Conservation (phyloP, 2,888 invertebrate genomes). For the Scaptomyza reducta region DNA sequence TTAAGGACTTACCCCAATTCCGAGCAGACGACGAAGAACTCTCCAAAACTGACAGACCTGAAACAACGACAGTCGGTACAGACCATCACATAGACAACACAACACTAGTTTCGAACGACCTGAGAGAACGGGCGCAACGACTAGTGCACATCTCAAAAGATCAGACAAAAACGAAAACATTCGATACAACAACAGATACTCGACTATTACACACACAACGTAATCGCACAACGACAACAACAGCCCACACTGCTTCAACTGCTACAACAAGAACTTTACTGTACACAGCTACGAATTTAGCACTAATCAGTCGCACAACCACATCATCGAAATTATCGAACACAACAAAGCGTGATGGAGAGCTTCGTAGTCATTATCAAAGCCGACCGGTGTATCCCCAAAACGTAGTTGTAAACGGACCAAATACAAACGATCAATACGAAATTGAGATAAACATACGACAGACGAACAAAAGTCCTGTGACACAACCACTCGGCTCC, state of each 20-base stretch:
- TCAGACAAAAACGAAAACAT: constrained; percentile 3
- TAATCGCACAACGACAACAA: constrained; percentile 40
- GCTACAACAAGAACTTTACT: background rate
- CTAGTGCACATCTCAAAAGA: constrained; percentile 3
- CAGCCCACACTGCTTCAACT: background rate
- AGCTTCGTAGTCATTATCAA: constrained; percentile 77
- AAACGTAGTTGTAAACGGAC: constrained; percentile 79
- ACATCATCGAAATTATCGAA: constrained; percentile 50
- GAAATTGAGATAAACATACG: constrained; percentile 84
- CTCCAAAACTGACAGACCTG: background rate
- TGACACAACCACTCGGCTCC: constrained; percentile 39
- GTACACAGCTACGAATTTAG: constrained; percentile 19
- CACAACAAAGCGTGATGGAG: constrained; percentile 65
- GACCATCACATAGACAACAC: background rate
- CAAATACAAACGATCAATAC: constrained; percentile 79
- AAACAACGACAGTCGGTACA: constrained; percentile 1
- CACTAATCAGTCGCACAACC: constrained; percentile 34
- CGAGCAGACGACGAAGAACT: constrained; percentile 4
- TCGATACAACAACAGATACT: background rate
- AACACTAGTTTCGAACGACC: background rate
- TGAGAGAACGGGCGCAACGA: constrained; percentile 24
- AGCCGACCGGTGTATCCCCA: constrained; percentile 76
- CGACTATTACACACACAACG: constrained; percentile 36
- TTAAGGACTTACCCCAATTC: constrained; percentile 13
- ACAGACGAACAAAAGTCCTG: constrained; percentile 79